A percentile compares a stretch with the other conserved stretches of the same genome.
Conservation (phyloP, 2,888 invertebrate genomes). For the Oscheius sp. region DNA sequence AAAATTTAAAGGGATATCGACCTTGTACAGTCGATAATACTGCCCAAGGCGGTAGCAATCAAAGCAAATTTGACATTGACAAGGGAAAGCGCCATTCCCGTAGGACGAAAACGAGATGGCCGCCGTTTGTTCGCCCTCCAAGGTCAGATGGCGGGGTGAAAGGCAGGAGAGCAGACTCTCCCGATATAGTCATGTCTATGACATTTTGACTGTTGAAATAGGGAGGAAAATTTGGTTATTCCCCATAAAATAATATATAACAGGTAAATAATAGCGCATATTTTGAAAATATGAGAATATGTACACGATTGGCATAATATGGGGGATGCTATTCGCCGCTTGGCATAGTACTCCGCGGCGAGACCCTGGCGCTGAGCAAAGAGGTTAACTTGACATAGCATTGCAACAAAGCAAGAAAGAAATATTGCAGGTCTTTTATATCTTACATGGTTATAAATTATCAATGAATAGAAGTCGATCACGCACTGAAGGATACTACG, state of each 20-base stretch:
- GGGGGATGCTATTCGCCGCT: no score
- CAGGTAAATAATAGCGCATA: not conserved
- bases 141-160: constrained; percentile 28
- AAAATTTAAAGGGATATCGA: not conserved
- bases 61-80: constrained; percentile 22
- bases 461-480: no score
- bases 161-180: constrained; percentile 3
- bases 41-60: not conserved
- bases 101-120: constrained; percentile 31
- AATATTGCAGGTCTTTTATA: no score
- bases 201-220: not conserved
- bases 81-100: constrained; percentile 34
- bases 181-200: not conserved
- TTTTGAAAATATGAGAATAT: no score
- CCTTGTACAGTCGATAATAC: not conserved
- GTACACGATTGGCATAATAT: no score
- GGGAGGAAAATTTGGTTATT: not conserved
- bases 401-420: no score
- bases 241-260: not conserved
- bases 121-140: constrained; percentile 27
- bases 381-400: no score
- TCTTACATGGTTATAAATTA: no score
- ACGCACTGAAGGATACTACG: no score
- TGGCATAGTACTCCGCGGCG: no score
- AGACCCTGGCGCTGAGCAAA: no score